Percentiles rank a stretch among this genome's conserved stretches.
phyloP scores from a whole-genome alignment of 2,797 vertebrate species.

The Sebastes steindachneri region DNA sequence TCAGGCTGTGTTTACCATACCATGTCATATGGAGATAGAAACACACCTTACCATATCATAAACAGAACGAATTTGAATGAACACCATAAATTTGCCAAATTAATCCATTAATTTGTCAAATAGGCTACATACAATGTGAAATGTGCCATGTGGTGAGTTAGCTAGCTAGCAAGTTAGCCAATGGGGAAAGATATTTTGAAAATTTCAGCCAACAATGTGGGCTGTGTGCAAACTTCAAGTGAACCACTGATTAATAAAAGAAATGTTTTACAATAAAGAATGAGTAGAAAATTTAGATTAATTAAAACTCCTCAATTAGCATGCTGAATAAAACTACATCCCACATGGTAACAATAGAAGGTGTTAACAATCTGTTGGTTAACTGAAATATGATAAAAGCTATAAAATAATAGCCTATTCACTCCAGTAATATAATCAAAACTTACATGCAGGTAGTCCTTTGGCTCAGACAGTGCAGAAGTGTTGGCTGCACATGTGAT shows the following conservation, averaged over 20 bases:
- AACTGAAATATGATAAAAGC: not conserved
- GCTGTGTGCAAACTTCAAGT: not conserved
- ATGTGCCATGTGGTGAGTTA: not conserved
- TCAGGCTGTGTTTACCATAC: not conserved
- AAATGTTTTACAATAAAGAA: not conserved
- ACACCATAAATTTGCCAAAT: not conserved
- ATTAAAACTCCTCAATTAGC: not conserved
- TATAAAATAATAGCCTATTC: not conserved
- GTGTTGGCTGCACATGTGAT: not conserved
- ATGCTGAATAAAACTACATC: not conserved
- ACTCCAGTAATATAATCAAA: not conserved
- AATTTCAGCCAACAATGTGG: not conserved
- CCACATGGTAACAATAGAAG: not conserved
- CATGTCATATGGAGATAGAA: not conserved
- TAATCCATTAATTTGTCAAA: not conserved
- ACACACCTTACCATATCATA: not conserved
- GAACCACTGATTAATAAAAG: not conserved
- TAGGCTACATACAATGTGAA: not conserved
- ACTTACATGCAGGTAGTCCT: not conserved
- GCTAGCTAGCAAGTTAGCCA: not conserved
- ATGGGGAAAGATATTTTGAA: not conserved
- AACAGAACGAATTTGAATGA: not conserved
- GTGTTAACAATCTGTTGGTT: not conserved
- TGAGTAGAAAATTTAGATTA: not conserved
- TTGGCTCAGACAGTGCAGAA: not conserved